Evolutionary conservation across 1,140 invertebrate species (phyloP).

Genomic region (Orussus abietinus): DNA sequence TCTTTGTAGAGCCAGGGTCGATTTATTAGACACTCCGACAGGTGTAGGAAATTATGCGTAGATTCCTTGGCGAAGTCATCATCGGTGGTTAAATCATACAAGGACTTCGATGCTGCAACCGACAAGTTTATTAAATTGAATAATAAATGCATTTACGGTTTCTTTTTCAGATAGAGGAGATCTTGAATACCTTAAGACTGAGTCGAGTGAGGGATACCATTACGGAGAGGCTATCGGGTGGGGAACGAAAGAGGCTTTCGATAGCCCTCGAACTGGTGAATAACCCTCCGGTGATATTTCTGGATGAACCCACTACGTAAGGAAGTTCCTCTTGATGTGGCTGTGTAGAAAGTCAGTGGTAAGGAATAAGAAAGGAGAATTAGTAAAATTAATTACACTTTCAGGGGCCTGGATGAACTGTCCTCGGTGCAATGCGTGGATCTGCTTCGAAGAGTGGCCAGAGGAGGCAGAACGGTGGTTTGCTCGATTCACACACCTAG

Average conservation of each 20-base stretch:
- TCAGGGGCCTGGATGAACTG: constrained; percentile 72
- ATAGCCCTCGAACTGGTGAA: constrained; percentile 91
- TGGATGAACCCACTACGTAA: constrained; percentile 83
- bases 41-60: too few relatives aligned
- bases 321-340: constrained; percentile 25
- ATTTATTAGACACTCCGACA: too few relatives aligned
- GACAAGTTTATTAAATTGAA: too few relatives aligned
- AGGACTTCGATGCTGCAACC: too few relatives aligned
- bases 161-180: constrained; percentile 65
- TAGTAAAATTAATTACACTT: constrained; percentile 24
- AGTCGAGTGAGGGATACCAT: constrained; percentile 63
- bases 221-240: constrained; percentile 77
- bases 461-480: constrained; percentile 79
- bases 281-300: constrained; percentile 88
- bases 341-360: constrained; percentile 1
- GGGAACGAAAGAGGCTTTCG: constrained; percentile 85
- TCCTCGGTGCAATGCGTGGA: constrained; percentile 72
- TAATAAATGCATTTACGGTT: too few relatives aligned
- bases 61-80: too few relatives aligned
- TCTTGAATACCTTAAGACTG: constrained; percentile 64
- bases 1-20: too few relatives aligned
- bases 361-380: constrained; percentile 2
- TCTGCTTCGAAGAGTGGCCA: constrained; percentile 71
- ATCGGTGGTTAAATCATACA: too few relatives aligned
- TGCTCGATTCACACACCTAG: constrained; percentile 92